Percentiles rank a stretch among this genome's conserved stretches.
Conservation (phyloP, 2,888 invertebrate species). For the Drosophila demipolita region DNA sequence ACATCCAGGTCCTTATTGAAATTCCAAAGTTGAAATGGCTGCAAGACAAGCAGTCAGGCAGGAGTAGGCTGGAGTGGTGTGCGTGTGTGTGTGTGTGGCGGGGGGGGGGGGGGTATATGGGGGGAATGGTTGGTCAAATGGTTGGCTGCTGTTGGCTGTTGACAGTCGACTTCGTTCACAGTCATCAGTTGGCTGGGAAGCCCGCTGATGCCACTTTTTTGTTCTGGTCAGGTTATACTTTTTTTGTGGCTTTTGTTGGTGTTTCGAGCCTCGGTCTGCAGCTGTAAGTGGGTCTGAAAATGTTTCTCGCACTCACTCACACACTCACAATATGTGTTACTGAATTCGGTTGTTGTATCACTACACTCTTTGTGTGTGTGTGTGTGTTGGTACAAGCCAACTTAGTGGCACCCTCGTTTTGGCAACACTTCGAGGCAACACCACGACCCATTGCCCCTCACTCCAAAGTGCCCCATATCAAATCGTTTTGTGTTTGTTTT, state of each 20-base stretch:
- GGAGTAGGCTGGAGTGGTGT: background rate
- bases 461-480: constrained; percentile 11
- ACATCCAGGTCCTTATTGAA: constrained; percentile 67
- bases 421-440: constrained; percentile 34
- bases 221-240: constrained; percentile 53
- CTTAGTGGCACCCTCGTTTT: constrained; percentile 59
- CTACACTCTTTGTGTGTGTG: constrained; percentile 12
- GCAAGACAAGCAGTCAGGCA: constrained; percentile 50
- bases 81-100: too few species aligned
- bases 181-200: constrained; percentile 44
- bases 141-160: constrained; percentile 43
- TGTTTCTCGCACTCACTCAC: constrained; percentile 9
- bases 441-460: background rate
- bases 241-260: constrained; percentile 55
- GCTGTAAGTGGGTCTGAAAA: constrained; percentile 27
- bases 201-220: constrained; percentile 38
- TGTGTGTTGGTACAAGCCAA: constrained; percentile 41
- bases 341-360: constrained; percentile 20
- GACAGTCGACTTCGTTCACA: constrained; percentile 61
- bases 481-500: constrained; percentile 54
- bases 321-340: constrained; percentile 13
- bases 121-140: constrained; percentile 28
- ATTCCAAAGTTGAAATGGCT: constrained; percentile 80
- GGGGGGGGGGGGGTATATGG: background rate
- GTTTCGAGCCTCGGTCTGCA: constrained; percentile 53